A percentile compares a stretch with the other conserved stretches of the same genome.
phyloP scores from a whole-genome alignment of 2,113 vertebrate genomes.

The Sula dactylatra region DNA sequence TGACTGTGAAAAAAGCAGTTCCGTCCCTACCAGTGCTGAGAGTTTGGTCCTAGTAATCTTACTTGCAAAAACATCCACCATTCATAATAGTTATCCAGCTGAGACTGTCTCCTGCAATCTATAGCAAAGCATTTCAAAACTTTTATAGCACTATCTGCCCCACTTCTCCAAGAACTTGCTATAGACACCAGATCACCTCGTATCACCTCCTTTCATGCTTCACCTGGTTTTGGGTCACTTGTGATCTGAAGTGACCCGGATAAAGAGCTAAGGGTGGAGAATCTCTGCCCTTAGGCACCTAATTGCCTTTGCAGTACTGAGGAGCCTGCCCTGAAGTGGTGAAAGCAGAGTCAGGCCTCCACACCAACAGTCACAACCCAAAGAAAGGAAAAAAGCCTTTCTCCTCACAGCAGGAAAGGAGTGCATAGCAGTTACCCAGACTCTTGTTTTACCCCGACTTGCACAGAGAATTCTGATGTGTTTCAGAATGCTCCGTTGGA shows the following conservation, averaged over 20 bases:
- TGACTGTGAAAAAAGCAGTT: background rate
- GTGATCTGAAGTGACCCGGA: slow-evolving; percentile 8
- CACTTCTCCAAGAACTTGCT: background rate
- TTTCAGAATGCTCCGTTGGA: background rate
- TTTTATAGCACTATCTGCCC: background rate
- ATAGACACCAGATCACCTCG: background rate
- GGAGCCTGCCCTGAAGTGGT: background rate
- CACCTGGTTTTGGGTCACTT: background rate
- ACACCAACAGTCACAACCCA: background rate
- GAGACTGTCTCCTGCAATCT: background rate
- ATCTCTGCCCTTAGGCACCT: background rate
- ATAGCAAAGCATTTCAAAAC: background rate
- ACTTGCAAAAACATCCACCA: background rate
- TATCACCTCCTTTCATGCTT: background rate
- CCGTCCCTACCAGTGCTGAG: background rate
- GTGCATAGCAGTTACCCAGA: background rate
- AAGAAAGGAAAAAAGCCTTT: background rate
- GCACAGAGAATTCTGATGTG: background rate
- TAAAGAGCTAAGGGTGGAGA: slow-evolving; percentile 25
- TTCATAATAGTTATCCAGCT: background rate
- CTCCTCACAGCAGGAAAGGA: background rate
- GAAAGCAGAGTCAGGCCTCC: background rate
- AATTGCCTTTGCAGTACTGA: background rate
- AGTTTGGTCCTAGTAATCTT: background rate
- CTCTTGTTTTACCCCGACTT: background rate